Evolutionary conservation across 2,888 invertebrate genomes (phyloP), one percentile per base, ranked within the genome.

Genomic region (Coremacera marginata): DNA sequence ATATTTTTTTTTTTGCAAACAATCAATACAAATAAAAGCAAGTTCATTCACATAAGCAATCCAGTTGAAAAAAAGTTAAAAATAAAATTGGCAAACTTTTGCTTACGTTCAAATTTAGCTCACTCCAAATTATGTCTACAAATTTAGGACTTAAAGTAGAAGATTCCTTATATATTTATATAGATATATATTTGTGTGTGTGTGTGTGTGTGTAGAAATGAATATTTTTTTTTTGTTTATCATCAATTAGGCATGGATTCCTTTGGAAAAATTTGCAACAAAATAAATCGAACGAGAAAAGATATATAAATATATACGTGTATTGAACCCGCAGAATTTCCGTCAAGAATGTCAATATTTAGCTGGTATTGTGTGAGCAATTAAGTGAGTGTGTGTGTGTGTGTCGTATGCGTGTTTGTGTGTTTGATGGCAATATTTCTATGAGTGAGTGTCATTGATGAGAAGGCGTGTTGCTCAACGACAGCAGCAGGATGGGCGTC

Each of bases 191-290:
- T 31, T 5, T 31, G 31, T 31, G 31, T 31, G 31, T 31, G 31
- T 31, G 31, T 5, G 3, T 4, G 31, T 31, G 31, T 31, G 31
- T 5, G 3, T 4, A 5, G 31, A 31, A 31, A 31, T 31, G 31
- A 5, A 31, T 70, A n/a, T 16, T 67, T 44, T 75, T 76, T 74
- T 78, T 75, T 77, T 78, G 80, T 82, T 83, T 81, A 81, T 83
- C 83, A 83, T 84, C 86, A 88, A 88, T 88, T 88, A 88, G 86
- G 82, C 83, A 85, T 83, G 85, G 86, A 84, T 77, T 81, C 70
- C 73, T 81, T 74, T 81, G 81, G 83, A 84, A 68, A 84, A 82
- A 81, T 83, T 82, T 84, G 82, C 85, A 83, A 85, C 82, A 82
- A 83, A 74, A 52, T 79, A 79, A 80, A 81, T 80, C 79, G 79